Base-by-base conservation (phyloP, 2,797 vertebrate species). In the Sarcoramphus papa region DNA sequence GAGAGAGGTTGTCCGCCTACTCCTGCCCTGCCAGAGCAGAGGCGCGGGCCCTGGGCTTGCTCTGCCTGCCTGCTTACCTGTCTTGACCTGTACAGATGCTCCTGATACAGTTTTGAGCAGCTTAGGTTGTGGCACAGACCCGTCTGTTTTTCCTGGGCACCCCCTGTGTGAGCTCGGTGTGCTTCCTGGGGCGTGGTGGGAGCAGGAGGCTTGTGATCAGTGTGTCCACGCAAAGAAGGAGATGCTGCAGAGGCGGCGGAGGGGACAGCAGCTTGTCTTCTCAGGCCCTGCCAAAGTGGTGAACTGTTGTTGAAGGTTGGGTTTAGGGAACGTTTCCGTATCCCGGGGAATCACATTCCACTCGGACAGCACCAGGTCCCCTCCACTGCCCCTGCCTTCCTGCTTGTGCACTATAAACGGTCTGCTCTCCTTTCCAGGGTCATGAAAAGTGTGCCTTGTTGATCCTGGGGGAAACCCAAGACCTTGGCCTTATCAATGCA, bases 391-490 rank as follows among this genome's bases (percentile, higher is more conserved):
- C 43, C 47, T 12, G 62, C 43, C 10, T 20, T 47, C 20, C 64
- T 8, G 6, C 50, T 14, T 4, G 1, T 3, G n/a, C 4, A 0
- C 35, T 33, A 3, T 21, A 7, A 75, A 19, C 25, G 21, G 9
- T 7, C 35, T 0, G 2, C 0, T 87, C 68, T 93, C 85, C 65
- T 63, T 63, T 35, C 35, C 98, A 99, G 99, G 99, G 99, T 95
- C 99, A 99, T 98, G 99, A 99, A 97, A 99, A 99, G 98, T 99
- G 99, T 98, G 99, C 99, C 94, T 98, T 99, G 97, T 97, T 99
- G 98, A 99, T 99, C 97, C 98, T 99, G 96, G 99, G 99, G 90
- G 99, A 99, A 97, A 99, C 99, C 97, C 98, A 98, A 64, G 99
- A 99, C 97, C 98, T 98, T 85, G 98, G 98, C 94, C 99, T 99